Conservation (phyloP, 2,113 vertebrate genomes). For the Protobothrops flavoviridis region DNA sequence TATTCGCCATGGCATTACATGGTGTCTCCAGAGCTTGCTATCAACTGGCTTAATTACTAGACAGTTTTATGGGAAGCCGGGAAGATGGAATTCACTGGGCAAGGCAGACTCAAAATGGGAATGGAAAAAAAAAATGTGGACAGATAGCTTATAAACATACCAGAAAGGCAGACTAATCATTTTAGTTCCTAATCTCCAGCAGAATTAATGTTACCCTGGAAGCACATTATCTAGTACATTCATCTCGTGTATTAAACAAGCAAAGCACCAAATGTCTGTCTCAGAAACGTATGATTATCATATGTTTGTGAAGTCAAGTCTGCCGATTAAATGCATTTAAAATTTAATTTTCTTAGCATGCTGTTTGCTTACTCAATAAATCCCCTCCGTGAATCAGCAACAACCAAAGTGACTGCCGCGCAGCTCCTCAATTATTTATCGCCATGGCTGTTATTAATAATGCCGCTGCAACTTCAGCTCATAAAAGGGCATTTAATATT, state of each 20-base stretch:
- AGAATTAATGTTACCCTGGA: constrained; percentile 67
- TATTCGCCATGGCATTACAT: constrained; percentile 37
- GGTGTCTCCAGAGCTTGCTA: constrained; percentile 49
- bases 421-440: constrained; percentile 43
- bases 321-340: constrained; percentile 58
- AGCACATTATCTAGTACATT: constrained; percentile 57
- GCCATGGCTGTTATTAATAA: constrained; percentile 31
- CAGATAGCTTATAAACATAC: constrained; percentile 57
- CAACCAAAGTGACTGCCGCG: constrained; percentile 49
- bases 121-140: constrained; percentile 31
- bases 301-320: constrained; percentile 56
- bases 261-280: constrained; percentile 56
- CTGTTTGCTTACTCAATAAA: constrained; percentile 26
- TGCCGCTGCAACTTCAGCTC: neutral
- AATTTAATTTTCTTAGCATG: constrained; percentile 57
- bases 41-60: constrained; percentile 50
- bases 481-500: constrained; percentile 5
- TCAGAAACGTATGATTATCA: constrained; percentile 51
- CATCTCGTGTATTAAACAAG: constrained; percentile 66
- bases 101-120: constrained; percentile 10
- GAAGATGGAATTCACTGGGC: constrained; percentile 42
- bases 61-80: constrained; percentile 30
- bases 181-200: constrained; percentile 57
- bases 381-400: constrained; percentile 32
- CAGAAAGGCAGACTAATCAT: constrained; percentile 61